A percentile compares a stretch with the other conserved stretches of the same genome.
Evolutionary conservation across 1,140 invertebrate genomes (phyloP).

Genomic region (Riptortus pedestris): DNA sequence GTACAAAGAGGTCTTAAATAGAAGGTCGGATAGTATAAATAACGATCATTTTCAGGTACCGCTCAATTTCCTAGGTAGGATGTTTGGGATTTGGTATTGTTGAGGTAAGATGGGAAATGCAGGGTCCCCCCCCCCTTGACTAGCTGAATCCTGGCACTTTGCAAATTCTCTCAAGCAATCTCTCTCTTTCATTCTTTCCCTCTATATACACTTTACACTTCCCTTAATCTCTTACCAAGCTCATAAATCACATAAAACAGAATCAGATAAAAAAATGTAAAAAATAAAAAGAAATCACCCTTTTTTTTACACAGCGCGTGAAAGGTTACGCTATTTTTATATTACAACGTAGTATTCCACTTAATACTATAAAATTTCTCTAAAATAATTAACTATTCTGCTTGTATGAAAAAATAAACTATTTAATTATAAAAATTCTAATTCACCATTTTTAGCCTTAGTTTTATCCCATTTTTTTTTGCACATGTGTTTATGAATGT

Average conservation of each 20-base stretch:
- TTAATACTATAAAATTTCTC: constrained; percentile 25
- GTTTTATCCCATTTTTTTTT: constrained; percentile 14
- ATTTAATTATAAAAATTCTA: constrained; percentile 22
- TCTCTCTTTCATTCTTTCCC: background rate
- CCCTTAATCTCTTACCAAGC: constrained; percentile 15
- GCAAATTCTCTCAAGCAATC: background rate
- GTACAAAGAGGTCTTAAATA: background rate
- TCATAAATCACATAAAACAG: constrained; percentile 5
- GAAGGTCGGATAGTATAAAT: background rate
- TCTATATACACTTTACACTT: constrained; percentile 14
- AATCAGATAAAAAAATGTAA: constrained; percentile 9
- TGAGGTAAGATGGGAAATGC: constrained; percentile 11
- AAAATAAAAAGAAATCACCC: background rate
- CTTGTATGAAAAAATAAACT: constrained; percentile 26
- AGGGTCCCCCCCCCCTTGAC: constrained; percentile 5
- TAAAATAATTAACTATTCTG: constrained; percentile 28
- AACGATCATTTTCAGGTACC: constrained; percentile 21
- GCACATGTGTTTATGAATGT: background rate
- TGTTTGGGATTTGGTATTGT: constrained; percentile 12
- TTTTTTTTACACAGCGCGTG: constrained; percentile 10
- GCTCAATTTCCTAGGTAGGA: constrained; percentile 13
- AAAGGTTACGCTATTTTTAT: constrained; percentile 26
- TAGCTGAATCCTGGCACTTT: constrained; percentile 16
- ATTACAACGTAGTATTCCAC: constrained; percentile 20
- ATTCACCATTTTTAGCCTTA: constrained; percentile 1